Conservation (phyloP, 2,113 vertebrate species). For the Engraulis encrasicolus region DNA sequence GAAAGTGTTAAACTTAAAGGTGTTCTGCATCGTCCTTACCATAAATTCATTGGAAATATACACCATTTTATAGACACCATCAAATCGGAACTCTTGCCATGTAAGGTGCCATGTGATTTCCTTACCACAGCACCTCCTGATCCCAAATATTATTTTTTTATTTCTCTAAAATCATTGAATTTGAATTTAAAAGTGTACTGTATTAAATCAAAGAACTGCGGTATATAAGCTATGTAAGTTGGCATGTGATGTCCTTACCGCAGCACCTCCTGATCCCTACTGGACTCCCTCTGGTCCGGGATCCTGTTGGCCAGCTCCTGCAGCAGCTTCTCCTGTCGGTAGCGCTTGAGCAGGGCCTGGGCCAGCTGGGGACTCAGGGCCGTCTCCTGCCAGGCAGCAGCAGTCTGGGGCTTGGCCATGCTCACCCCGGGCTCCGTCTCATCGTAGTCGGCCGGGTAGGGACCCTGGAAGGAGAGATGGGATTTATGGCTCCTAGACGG, state of each 20-base stretch:
- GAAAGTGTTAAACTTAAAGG: too few relatives aligned
- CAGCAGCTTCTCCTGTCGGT: constrained; percentile 60
- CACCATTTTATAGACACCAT: too few relatives aligned
- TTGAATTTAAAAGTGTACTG: too few relatives aligned
- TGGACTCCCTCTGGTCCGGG: constrained; percentile 42
- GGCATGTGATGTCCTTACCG: constrained; percentile 61
- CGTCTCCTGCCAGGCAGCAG: constrained; percentile 54
- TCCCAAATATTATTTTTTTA: too few relatives aligned
- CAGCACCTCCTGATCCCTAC: constrained; percentile 66
- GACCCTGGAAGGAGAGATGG: too few relatives aligned
- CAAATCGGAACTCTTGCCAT: background rate
- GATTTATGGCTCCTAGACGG: too few relatives aligned
- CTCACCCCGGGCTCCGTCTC: constrained; percentile 65
- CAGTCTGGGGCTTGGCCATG: constrained; percentile 62
- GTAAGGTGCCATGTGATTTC: background rate
- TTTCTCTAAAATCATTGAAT: too few relatives aligned
- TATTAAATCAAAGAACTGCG: too few relatives aligned
- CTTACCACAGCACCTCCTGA: constrained; percentile 70
- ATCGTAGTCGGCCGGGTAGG: constrained; percentile 71
- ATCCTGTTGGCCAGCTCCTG: constrained; percentile 48
- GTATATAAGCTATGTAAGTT: too few relatives aligned
- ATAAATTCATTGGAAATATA: too few relatives aligned
- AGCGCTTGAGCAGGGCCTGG: constrained; percentile 68
- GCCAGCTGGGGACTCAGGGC: constrained; percentile 70
- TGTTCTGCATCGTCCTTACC: too few relatives aligned